Evolutionary conservation across 2,797 vertebrate species (phyloP), one percentile per base, ranked within the genome.

Genomic region (Pantherophis alleghaniensis): DNA sequence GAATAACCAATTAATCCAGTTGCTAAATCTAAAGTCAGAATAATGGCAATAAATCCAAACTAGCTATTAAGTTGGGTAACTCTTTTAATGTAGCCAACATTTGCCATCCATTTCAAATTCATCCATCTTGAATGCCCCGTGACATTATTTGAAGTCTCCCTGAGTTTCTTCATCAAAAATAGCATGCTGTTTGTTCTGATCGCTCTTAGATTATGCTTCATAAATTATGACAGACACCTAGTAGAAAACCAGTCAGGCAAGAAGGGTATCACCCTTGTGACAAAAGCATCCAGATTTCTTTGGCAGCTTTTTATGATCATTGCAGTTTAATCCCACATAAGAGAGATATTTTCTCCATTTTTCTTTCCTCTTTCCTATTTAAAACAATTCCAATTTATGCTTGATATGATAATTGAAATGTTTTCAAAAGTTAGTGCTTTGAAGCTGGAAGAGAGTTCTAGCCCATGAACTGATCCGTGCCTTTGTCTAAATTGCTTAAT

Each of bases 201-300:
- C 57, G 13, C 3, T 94, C 66, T 69, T 94, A 94, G 96, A 95
- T 96, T 96, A 95, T 92, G 55, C 91, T 95, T 97, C 97, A 97
- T 97, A 94, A 97, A 93, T 97, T 97, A 97, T 97, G 97, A 97
- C 97, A 97, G 94, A 88, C 51, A 89, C 92, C 92, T 94, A 96
- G 93, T 93, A 93, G 95, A 96, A 97, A 97, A 94, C 63, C 96
- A 96, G 95, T 97, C 96, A 97, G 59, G 95, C 96, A 96, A 92
- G 94, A 97, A 98, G 96, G 96, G 93, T 96, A 97, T 96, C 94
- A 96, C 95, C 96, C 92, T 96, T 96, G 90, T 53, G 92, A 57
- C n/a, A 28, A 37, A 88, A 94, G 74, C 89, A 89, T 95, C 95
- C 93, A 95, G 90, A 97, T 97, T 97, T 93, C 86, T 97, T 96